Percentiles rank a stretch among this genome's conserved stretches.
Evolutionary conservation across 2,888 invertebrate genomes (phyloP).

Genomic region (Lissonota sp.): DNA sequence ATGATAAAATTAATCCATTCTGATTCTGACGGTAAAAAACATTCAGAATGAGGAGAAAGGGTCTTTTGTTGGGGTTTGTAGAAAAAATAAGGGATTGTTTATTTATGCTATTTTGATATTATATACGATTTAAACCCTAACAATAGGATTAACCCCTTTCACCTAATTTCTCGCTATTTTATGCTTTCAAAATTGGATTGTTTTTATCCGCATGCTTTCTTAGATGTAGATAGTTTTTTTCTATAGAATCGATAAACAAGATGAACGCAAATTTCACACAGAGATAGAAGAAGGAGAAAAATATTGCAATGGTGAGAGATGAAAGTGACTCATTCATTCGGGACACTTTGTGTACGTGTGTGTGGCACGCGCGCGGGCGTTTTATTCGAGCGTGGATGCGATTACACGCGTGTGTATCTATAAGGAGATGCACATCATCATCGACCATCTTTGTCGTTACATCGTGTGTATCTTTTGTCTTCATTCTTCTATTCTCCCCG

Average conservation of each 20-base stretch:
- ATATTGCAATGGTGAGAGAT: slow-evolving; percentile 8
- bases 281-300: background rate
- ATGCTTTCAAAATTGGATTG: too few relatives aligned
- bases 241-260: slow-evolving; percentile 1
- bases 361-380: slow-evolving; percentile 55
- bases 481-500: background rate
- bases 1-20: too few relatives aligned
- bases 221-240: background rate
- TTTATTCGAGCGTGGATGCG: slow-evolving; percentile 49
- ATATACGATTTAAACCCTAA: too few relatives aligned
- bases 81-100: too few relatives aligned
- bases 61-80: too few relatives aligned
- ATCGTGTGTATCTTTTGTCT: slow-evolving; percentile 20
- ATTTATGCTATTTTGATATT: too few relatives aligned
- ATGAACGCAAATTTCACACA: slow-evolving; percentile 1
- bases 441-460: slow-evolving; percentile 44
- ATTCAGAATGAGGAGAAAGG: too few relatives aligned
- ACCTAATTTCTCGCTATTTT: too few relatives aligned
- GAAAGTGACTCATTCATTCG: slow-evolving; percentile 55
- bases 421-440: slow-evolving; percentile 58
- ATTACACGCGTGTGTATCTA: slow-evolving; percentile 43
- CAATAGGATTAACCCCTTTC: too few relatives aligned
- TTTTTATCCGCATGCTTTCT: too few relatives aligned
- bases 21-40: too few relatives aligned
- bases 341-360: slow-evolving; percentile 14